Evolutionary conservation across 2,888 invertebrate genomes (phyloP), one percentile per base, ranked within the genome.

Genomic region (Myopa tessellatipennis): DNA sequence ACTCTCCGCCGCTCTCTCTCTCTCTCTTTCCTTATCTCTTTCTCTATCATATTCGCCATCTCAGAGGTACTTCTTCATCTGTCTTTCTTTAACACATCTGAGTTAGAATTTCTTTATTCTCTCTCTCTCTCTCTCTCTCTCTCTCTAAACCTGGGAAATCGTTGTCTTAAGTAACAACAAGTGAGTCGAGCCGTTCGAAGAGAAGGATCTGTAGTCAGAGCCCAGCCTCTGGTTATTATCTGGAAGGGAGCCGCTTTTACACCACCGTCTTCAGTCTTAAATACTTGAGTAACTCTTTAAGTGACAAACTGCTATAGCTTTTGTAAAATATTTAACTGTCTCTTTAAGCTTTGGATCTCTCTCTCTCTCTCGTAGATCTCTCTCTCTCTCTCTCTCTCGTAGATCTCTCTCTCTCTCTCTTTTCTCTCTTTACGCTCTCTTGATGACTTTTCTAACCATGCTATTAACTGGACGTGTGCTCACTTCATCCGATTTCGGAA

Each of bases 311-410:
- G 79, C 65, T 79, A 77, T 78, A 63, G 78, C 86, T 87, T 86
- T 87, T 86, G 87, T 87, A 86, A 85, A 85, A 87, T 85, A 84
- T 85, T 85, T 87, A 82, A 80, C 81, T 79, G 77, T 79, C 80
- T 80, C 77, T 77, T 67, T 45, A 36, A 69, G 40, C 18, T 3
- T 70, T 34, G 3, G n/a, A 5, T 14, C 12, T 55, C 61, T 61
- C 61, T 14, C 12, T 55, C 61, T 61, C 61, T 74, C 58, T n/a
- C 10, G 60, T 45, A 45, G n/a, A 58, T 16, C 26, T 12, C 14
- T 10, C 38, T 38, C 26, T 63, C 63, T 36, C 26, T 45, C 18
- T 63, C 63, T 74, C 60, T 18, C 7, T 18, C 8, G 4, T 18
- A 12, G 16, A 4, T n/a, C 4, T 60, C 63, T 63, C 40, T 73